Evolutionary conservation across 2,113 vertebrate genomes (phyloP).

Genomic region (Carlito syrichta): DNA sequence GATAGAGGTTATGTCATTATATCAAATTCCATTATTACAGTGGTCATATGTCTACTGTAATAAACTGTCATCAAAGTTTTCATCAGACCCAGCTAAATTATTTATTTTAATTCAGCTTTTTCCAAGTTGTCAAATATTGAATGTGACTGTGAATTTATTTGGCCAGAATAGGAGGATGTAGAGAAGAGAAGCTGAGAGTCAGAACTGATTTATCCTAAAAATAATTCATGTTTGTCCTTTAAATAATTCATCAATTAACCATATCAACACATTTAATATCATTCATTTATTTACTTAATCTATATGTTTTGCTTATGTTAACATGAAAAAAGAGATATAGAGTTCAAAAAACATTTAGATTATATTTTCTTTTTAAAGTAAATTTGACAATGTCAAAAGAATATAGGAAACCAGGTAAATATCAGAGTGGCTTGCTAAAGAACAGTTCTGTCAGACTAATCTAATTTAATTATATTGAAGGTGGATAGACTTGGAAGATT

Average conservation of each 20-base stretch:
- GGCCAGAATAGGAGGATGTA: not conserved
- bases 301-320: not conserved
- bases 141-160: slow-evolving; percentile 57
- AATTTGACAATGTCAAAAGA: not conserved
- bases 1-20: not conserved
- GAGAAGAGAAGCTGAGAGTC: not conserved
- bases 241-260: slow-evolving; percentile 29
- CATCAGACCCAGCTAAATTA: not conserved
- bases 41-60: slow-evolving; percentile 8
- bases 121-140: slow-evolving; percentile 54
- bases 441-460: not conserved
- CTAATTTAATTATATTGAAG: not conserved
- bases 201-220: slow-evolving; percentile 61
- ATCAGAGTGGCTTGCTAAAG: not conserved
- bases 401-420: not conserved
- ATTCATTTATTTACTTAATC: slow-evolving; percentile 46
- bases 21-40: not conserved
- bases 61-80: slow-evolving; percentile 31
- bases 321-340: slow-evolving; percentile 1
- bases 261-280: not conserved
- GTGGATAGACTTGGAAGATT: not conserved
- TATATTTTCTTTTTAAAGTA: slow-evolving; percentile 17
- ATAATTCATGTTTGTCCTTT: not conserved
- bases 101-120: slow-evolving; percentile 28
- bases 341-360: slow-evolving; percentile 6